A percentile compares a stretch with the other conserved stretches of the same genome.
Evolutionary conservation across 2,113 vertebrate genomes (phyloP).

Genomic region (Pygoscelis antarcticus): DNA sequence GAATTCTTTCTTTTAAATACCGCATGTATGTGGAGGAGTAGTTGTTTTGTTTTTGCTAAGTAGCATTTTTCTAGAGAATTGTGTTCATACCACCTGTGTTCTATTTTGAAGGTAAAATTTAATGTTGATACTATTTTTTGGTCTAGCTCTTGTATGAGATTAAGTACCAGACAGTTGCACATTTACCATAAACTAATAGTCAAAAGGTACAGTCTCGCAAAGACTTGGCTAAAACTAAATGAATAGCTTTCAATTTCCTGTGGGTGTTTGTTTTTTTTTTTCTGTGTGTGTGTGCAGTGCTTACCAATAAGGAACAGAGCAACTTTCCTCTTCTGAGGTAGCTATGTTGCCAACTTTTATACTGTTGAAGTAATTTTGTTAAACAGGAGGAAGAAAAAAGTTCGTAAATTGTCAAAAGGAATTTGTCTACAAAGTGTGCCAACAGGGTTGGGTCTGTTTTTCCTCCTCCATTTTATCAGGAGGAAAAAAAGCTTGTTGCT

Average conservation of each 20-base stretch:
- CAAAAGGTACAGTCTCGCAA: constrained; percentile 22
- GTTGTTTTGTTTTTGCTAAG: constrained; percentile 57
- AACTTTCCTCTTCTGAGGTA: not conserved
- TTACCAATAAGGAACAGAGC: constrained; percentile 27
- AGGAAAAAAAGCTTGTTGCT: not conserved
- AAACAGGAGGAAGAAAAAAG: not conserved
- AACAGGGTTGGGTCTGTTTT: constrained; percentile 34
- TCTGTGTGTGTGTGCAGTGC: not conserved
- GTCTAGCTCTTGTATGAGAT: constrained; percentile 9
- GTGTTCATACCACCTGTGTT: not conserved
- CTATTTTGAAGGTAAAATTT: constrained; percentile 22
- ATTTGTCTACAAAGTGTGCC: constrained; percentile 6
- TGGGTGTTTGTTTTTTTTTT: not conserved
- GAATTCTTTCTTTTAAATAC: constrained; percentile 30
- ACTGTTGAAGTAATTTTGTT: constrained; percentile 24
- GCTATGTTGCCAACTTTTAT: not conserved
- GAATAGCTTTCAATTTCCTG: constrained; percentile 31
- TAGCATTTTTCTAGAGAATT: constrained; percentile 38
- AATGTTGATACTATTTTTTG: not conserved
- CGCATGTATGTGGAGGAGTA: not conserved
- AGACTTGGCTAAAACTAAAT: constrained; percentile 44
- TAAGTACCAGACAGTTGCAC: constrained; percentile 3
- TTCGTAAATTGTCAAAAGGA: constrained; percentile 12
- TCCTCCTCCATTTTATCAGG: not conserved
- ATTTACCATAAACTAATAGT: constrained; percentile 28